Conservation (phyloP, 2,797 vertebrate genomes). For the Acanthurus tractus region DNA sequence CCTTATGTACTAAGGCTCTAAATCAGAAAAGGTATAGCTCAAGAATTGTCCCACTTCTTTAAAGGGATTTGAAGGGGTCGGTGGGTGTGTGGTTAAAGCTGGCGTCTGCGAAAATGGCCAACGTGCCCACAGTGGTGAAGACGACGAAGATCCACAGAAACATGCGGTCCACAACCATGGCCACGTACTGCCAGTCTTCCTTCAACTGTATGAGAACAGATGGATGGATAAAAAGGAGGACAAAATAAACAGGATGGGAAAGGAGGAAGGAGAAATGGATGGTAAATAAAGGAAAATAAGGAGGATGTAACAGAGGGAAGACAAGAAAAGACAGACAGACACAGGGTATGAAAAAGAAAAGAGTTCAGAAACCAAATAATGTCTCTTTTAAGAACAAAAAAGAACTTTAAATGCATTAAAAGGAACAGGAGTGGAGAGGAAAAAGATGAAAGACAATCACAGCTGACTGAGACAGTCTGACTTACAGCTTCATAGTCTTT, state of each 20-base stretch:
- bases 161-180: conserved; percentile 93
- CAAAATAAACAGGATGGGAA: not conserved
- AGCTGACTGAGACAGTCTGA: not conserved
- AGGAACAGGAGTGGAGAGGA: no score
- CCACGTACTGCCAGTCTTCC: conserved; percentile 94
- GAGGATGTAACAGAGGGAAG: no score
- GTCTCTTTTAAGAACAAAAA: no score
- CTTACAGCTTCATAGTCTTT: conserved; percentile 90
- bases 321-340: not conserved
- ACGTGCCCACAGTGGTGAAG: conserved; percentile 88
- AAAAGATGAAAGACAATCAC: not conserved
- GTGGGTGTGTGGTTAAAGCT: conserved; percentile 87
- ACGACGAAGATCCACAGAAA: conserved; percentile 90
- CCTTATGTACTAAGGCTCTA: not conserved
- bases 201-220: conserved; percentile 78
- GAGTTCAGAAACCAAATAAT: not conserved
- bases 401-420: no score
- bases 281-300: not conserved
- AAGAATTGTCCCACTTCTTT: conserved; percentile 26
- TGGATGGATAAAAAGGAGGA: not conserved
- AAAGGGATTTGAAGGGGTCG: conserved; percentile 80
- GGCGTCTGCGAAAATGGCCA: conserved; percentile 91
- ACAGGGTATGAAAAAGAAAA: not conserved
- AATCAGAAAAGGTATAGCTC: not conserved
- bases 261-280: not conserved